Percentiles rank a stretch among this genome's conserved stretches.
These are phyloP conservation scores for Torymus texanus DNA, from an alignment of 2,888 invertebrate species.

Conservation along the genomic window DNA sequence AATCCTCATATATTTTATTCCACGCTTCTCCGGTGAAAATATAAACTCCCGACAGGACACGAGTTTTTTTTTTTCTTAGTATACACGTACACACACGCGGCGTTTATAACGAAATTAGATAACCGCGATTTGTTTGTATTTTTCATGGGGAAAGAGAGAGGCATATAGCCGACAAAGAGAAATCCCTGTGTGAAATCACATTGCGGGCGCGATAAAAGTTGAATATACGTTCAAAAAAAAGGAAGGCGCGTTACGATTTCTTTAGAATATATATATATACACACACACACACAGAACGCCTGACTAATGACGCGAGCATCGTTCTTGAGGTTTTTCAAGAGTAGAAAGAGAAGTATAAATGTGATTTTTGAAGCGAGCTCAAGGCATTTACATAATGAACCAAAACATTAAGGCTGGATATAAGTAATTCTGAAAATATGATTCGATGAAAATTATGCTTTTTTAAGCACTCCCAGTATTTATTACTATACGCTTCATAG, in stretches of 20 bases:
- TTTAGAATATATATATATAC: neutral
- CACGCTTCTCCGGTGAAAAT: slow-evolving; percentile 12
- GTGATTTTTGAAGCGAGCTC: neutral
- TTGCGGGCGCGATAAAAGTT: no score
- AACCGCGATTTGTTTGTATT: slow-evolving; percentile 43
- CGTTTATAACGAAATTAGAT: slow-evolving; percentile 45
- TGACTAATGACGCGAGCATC: neutral
- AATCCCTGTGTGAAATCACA: no score
- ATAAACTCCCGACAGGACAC: slow-evolving; percentile 33
- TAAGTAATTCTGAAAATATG: neutral
- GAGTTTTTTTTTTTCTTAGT: slow-evolving; percentile 10
- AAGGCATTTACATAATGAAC: neutral
- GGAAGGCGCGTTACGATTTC: neutral
- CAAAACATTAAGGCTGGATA: neutral
- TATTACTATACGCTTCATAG: no score
- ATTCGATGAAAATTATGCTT: neutral
- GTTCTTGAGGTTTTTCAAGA: neutral
- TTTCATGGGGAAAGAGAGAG: slow-evolving; percentile 22
- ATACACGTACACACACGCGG: neutral
- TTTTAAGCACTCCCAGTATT: neutral
- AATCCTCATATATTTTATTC: slow-evolving; percentile 19
- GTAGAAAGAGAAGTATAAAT: no score
- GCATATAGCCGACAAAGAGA: no score
- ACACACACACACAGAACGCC: no score
- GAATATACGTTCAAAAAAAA: no score